A percentile compares a stretch with the other conserved stretches of the same genome.
Conservation (phyloP, 2,113 vertebrate genomes). For the Scomber colias region DNA sequence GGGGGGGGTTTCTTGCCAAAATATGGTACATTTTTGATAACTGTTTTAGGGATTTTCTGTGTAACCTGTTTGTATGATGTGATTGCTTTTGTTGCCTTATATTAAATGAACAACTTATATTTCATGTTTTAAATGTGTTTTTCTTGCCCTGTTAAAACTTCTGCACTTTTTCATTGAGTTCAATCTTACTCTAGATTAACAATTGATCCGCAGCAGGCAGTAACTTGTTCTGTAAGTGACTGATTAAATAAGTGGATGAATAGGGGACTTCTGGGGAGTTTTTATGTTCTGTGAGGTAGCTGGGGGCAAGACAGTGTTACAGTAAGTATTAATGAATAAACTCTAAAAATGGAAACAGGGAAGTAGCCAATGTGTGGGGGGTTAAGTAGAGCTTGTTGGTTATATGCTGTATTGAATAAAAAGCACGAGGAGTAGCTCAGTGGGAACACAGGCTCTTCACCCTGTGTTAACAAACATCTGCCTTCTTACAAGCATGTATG, state of each 20-base stretch:
- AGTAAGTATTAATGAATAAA: background rate
- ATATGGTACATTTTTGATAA: constrained; percentile 64
- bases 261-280: background rate
- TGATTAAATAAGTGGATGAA: no score
- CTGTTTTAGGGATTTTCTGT: constrained; percentile 51
- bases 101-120: constrained; percentile 57
- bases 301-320: background rate
- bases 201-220: background rate
- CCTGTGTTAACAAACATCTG: no score
- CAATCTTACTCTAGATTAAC: background rate
- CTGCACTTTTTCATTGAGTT: background rate
- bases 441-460: no score
- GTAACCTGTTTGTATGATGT: constrained; percentile 68
- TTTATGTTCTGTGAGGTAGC: background rate
- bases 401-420: no score
- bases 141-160: background rate
- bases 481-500: no score
- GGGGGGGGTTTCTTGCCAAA: constrained; percentile 12
- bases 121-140: constrained; percentile 8
- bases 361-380: background rate
- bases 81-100: constrained; percentile 73
- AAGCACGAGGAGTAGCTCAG: no score
- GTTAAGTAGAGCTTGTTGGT: no score
- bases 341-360: background rate
- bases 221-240: no score